phyloP scores from a whole-genome alignment of 2,888 invertebrate species.

The Vannuccia rotundouncinata region DNA sequence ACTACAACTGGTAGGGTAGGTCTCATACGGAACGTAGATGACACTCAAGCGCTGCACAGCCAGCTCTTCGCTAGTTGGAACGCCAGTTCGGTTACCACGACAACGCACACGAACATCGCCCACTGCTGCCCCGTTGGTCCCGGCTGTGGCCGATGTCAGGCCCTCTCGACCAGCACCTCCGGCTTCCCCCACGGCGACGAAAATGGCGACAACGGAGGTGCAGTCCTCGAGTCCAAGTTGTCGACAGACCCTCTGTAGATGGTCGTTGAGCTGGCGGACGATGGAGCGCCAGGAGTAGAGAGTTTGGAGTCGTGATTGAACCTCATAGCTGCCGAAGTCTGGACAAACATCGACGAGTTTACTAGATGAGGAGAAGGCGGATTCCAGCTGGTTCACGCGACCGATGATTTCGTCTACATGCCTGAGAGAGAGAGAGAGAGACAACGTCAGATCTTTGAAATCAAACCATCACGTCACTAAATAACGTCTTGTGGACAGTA shows the following conservation, averaged over 20 bases:
- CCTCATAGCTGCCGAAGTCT: not conserved
- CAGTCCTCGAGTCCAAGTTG: not conserved
- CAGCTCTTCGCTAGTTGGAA: not conserved
- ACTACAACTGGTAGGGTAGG: not conserved
- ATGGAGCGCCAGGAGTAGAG: not conserved
- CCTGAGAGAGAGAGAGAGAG: not conserved
- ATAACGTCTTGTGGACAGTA: too few relatives aligned
- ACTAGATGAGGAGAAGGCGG: not conserved
- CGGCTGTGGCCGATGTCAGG: not conserved
- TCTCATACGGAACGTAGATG: not conserved
- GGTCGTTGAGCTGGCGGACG: not conserved
- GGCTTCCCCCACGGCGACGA: not conserved
- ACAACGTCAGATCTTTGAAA: too few relatives aligned
- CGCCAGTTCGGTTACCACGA: not conserved
- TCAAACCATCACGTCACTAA: too few relatives aligned
- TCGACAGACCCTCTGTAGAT: not conserved
- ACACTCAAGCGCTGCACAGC: not conserved
- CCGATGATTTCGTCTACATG: not conserved
- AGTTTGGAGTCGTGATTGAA: not conserved
- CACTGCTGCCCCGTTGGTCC: not conserved
- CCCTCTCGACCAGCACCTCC: not conserved
- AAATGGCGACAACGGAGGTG: not conserved
- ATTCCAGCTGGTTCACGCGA: not conserved
- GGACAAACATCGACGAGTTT: not conserved
- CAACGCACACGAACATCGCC: not conserved